phyloP scores from a whole-genome alignment of 2,888 invertebrate species.

The Rhyacophila evoluta region DNA sequence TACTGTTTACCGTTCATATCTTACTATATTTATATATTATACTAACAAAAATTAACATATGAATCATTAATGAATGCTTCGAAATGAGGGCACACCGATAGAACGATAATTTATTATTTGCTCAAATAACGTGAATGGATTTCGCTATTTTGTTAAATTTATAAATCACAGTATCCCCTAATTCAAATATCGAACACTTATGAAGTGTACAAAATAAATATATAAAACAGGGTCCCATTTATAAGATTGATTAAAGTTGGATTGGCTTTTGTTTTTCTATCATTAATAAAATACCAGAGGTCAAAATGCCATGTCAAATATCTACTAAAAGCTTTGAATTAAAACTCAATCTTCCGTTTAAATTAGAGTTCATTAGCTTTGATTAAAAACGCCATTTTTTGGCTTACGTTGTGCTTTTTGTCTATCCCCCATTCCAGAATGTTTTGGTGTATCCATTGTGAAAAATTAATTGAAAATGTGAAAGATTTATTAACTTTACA shows the following conservation, averaged over 20 bases:
- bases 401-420: constrained; percentile 4
- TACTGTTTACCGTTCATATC: too few relatives aligned
- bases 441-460: constrained; percentile 24
- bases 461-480: constrained; percentile 24
- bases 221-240: too few relatives aligned
- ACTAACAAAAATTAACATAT: too few relatives aligned
- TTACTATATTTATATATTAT: too few relatives aligned
- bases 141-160: too few relatives aligned
- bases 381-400: neutral
- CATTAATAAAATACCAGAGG: neutral
- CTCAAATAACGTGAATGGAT: too few relatives aligned
- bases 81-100: too few relatives aligned
- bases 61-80: too few relatives aligned
- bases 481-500: constrained; percentile 24
- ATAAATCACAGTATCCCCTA: too few relatives aligned
- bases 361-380: constrained; percentile 12
- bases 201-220: too few relatives aligned
- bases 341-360: constrained; percentile 7
- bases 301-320: neutral
- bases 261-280: neutral
- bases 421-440: neutral
- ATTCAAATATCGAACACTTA: too few relatives aligned
- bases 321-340: constrained; percentile 13
- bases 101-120: too few relatives aligned
- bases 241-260: neutral